phyloP scores from a whole-genome alignment of 1,140 invertebrate species.

The Drosophila novamexicana region DNA sequence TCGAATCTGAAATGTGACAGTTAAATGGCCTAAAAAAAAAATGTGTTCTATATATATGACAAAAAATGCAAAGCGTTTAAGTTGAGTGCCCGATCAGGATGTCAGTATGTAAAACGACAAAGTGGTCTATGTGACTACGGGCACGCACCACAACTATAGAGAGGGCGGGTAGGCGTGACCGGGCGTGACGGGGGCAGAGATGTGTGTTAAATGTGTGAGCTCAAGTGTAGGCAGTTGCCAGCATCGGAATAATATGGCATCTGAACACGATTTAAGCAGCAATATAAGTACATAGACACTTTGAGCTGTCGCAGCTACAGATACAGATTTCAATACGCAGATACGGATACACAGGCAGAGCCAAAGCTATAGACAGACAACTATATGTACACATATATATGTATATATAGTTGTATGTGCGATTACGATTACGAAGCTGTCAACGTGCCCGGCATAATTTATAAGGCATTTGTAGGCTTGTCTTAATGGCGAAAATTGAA shows the following conservation, averaged over 20 bases:
- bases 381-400: background rate
- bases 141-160: slow-evolving; percentile 34
- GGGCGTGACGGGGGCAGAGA: too few relatives aligned
- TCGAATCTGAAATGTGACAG: slow-evolving; percentile 21
- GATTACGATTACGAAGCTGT: slow-evolving; percentile 18
- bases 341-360: slow-evolving; percentile 1
- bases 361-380: background rate
- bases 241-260: background rate
- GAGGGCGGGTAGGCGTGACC: background rate
- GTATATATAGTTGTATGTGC: background rate
- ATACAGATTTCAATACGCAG: slow-evolving; percentile 35
- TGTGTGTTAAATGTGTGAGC: slow-evolving; percentile 2
- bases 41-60: slow-evolving; percentile 12
- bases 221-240: background rate
- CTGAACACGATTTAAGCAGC: slow-evolving; percentile 21
- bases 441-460: slow-evolving; percentile 74
- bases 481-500: slow-evolving; percentile 75
- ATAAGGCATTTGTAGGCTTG: slow-evolving; percentile 74
- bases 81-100: slow-evolving; percentile 25
- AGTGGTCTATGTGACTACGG: slow-evolving; percentile 41
- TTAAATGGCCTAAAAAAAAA: slow-evolving; percentile 28
- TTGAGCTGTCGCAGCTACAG: slow-evolving; percentile 30
- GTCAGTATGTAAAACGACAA: slow-evolving; percentile 13
- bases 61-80: slow-evolving; percentile 31
- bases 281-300: slow-evolving; percentile 1